Conservation (phyloP, 2,888 invertebrate genomes). For the Cantharis nigra region DNA sequence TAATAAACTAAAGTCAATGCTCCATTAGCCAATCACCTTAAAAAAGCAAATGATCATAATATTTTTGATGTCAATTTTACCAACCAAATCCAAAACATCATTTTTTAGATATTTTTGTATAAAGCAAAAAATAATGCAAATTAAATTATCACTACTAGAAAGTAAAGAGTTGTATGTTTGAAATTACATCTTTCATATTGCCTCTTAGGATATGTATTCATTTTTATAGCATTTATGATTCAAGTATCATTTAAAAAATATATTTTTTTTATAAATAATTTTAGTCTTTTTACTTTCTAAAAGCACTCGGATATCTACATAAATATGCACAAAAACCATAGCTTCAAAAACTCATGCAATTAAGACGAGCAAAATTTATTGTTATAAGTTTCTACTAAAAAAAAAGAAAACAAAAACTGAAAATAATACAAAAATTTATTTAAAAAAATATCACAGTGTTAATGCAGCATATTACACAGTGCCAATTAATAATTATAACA, state of each 20-base stretch:
- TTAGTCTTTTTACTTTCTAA: neutral
- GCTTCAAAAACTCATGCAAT: neutral
- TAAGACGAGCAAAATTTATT: neutral
- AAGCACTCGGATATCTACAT: neutral
- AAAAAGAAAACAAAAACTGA: conserved; percentile 40
- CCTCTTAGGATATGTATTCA: neutral
- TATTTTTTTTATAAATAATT: neutral
- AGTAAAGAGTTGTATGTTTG: neutral
- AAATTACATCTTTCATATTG: neutral
- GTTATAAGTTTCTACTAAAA: conserved; percentile 14
- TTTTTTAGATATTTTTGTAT: neutral
- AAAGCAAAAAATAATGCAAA: neutral
- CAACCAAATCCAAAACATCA: neutral
- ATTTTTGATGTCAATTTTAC: neutral
- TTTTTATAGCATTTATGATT: neutral
- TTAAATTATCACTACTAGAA: neutral
- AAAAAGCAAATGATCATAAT: neutral
- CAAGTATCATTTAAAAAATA: neutral
- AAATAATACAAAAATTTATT: conserved; percentile 46
- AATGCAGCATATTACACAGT: conserved; percentile 28
- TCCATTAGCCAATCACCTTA: neutral
- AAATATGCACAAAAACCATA: neutral
- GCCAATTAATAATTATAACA: conserved; percentile 13
- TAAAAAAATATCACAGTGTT: conserved; percentile 49
- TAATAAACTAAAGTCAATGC: neutral